Base-by-base conservation (phyloP, 1,140 invertebrate species). In the Sycophaga agraensis region DNA sequence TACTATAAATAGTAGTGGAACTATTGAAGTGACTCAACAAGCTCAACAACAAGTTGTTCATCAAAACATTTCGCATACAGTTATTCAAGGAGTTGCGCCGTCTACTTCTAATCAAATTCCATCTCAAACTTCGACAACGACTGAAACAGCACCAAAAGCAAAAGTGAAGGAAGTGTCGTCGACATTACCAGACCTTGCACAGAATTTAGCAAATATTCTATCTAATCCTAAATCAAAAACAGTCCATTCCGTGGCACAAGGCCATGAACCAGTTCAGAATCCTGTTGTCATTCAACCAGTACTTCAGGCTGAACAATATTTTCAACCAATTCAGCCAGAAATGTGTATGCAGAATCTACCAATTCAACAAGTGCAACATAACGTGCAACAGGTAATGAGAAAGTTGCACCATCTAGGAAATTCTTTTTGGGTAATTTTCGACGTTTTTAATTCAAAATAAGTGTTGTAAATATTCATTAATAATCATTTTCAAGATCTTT, bases 201-300 rank as follows among this genome's bases (percentile, higher is more conserved):
- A 81, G 61, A 81, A 81, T 68, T 63, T 81, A 16, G 79, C 79
- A 1, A 80, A 81, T 55, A 81, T 81, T 63, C 56, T 81, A 8
- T 81, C 79, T 0, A 80, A 81, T 68, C 78, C 79, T 0, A 81
- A 81, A 63, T 73, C 77, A 4, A 81, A 80, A 54, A 72, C 75
- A 8, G 62, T 62, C 5, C 77, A 76, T 8, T 68, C 71, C 17
- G 70, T 74, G 53, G 24, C 70, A 31, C 67, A 68, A 22, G 67
- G 34, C 5, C 75, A 77, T 7, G 74, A 75, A 26, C 54, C 54
- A 31, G 60, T 62, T 46, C 51, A 59, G 9, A 69, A 62, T 37
- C 11, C 55, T 40, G 43, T 61, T 16, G 35, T 55, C 7, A 48
- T 59, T 21, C 62, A 64, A 34, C 61, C 73, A 16, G 28, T 68